Evolutionary conservation across 2,888 invertebrate genomes (phyloP).

Genomic region (Cotesia congregata): DNA sequence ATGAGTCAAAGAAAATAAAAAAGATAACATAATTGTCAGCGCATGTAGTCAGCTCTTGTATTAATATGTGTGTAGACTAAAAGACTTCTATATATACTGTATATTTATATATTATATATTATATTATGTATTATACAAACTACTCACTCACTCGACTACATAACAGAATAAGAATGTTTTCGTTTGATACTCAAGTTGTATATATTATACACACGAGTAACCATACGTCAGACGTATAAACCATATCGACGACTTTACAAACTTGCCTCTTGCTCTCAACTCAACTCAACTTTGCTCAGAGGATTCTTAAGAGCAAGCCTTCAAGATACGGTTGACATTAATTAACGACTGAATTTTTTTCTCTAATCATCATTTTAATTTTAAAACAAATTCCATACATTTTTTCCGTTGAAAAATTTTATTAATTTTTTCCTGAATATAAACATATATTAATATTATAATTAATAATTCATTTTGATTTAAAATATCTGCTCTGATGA

Average conservation of each 20-base stretch:
- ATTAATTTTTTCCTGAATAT: too few species aligned
- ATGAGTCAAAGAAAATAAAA: not conserved
- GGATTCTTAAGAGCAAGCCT: conserved; percentile 34
- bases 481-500: too few species aligned
- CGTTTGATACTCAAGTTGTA: conserved; percentile 31
- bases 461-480: too few species aligned
- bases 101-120: too few species aligned
- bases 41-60: conserved; percentile 58
- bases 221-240: conserved; percentile 16
- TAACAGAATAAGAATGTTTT: conserved; percentile 23
- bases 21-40: conserved; percentile 60
- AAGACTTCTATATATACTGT: conserved; percentile 3
- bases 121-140: too few species aligned
- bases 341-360: conserved; percentile 39
- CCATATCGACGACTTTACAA: conserved; percentile 26
- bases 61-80: conserved; percentile 49
- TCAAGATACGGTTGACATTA: conserved; percentile 42
- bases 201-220: conserved; percentile 13
- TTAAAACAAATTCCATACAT: not conserved
- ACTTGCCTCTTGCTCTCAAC: conserved; percentile 6
- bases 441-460: too few species aligned
- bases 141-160: conserved; percentile 30
- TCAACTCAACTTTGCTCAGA: not conserved
- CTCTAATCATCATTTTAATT: not conserved
- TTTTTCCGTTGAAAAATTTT: not conserved